A percentile compares a stretch with the other conserved stretches of the same genome.
These are phyloP conservation scores for Anguilla japonica DNA, from an alignment of 2,113 vertebrate genomes.

Conservation along the genomic window DNA sequence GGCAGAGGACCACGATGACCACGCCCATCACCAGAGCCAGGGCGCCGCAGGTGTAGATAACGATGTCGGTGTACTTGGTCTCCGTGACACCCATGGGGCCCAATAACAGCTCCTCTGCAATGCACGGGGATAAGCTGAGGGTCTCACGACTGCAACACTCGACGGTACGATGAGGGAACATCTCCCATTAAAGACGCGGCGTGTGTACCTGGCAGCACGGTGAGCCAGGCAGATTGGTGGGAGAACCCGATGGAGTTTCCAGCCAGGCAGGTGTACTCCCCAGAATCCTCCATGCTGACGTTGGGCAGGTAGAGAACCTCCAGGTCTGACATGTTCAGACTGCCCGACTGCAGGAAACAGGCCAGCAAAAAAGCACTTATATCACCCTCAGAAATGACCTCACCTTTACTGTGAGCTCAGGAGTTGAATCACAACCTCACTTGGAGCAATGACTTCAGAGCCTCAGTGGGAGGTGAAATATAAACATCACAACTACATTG, in stretches of 20 bases:
- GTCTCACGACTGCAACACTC: not conserved
- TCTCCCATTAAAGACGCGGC: not conserved
- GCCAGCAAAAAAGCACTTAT: not conserved
- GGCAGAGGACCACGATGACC: conserved; percentile 84
- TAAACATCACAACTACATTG: too few relatives aligned
- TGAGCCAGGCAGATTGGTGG: conserved; percentile 96
- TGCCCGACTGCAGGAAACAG: conserved; percentile 79
- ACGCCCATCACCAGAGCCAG: conserved; percentile 84
- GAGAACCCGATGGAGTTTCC: conserved; percentile 95
- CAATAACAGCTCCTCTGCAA: conserved; percentile 78
- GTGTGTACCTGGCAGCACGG: conserved; percentile 81
- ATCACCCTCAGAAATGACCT: not conserved
- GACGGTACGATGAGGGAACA: not conserved
- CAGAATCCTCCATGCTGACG: conserved; percentile 85
- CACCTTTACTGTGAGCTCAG: too few relatives aligned
- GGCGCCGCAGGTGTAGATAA: conserved; percentile 88
- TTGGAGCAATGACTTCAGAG: not conserved
- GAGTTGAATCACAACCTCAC: too few relatives aligned
- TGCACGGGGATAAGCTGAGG: not conserved
- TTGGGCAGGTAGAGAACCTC: conserved; percentile 91
- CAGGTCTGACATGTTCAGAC: conserved; percentile 93
- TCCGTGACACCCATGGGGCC: conserved; percentile 73
- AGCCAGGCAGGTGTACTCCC: conserved; percentile 94
- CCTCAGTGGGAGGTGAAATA: too few relatives aligned
- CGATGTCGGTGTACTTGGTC: conserved; percentile 86